phyloP scores from a whole-genome alignment of 2,888 invertebrate species.

The Yponomeuta evonymella region DNA sequence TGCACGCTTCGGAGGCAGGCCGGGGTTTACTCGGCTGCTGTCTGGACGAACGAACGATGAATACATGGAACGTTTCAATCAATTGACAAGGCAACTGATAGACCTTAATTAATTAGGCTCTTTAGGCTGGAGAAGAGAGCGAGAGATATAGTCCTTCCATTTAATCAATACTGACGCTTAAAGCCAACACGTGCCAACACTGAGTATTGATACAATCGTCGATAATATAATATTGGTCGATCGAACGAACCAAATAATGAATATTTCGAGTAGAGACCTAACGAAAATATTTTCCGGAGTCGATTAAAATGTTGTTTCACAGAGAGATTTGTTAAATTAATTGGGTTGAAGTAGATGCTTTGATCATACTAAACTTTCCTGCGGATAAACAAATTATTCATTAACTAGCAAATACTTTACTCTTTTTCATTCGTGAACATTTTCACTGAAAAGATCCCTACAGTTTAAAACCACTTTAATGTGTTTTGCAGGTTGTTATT shows the following conservation, averaged over 20 bases:
- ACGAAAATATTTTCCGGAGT: constrained; percentile 12
- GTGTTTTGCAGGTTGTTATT: neutral
- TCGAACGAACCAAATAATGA: neutral
- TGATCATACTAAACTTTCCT: neutral
- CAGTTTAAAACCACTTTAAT: neutral
- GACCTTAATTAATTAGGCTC: no score
- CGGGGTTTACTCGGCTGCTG: neutral
- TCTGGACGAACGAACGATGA: neutral
- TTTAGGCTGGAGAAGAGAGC: no score
- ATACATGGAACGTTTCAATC: neutral
- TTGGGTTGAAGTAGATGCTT: neutral
- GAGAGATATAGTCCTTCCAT: no score
- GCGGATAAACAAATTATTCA: no score
- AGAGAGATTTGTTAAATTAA: constrained; percentile 16
- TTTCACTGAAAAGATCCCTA: neutral
- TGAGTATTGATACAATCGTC: no score
- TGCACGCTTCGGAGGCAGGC: neutral
- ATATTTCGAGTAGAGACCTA: neutral
- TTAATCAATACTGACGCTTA: no score
- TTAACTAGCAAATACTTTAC: no score
- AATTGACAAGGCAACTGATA: no score
- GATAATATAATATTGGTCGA: no score
- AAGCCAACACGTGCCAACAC: no score
- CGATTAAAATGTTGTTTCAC: constrained; percentile 2
- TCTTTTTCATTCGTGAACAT: no score